phyloP scores from a whole-genome alignment of 2,888 invertebrate genomes.

The Taenaris catops region DNA sequence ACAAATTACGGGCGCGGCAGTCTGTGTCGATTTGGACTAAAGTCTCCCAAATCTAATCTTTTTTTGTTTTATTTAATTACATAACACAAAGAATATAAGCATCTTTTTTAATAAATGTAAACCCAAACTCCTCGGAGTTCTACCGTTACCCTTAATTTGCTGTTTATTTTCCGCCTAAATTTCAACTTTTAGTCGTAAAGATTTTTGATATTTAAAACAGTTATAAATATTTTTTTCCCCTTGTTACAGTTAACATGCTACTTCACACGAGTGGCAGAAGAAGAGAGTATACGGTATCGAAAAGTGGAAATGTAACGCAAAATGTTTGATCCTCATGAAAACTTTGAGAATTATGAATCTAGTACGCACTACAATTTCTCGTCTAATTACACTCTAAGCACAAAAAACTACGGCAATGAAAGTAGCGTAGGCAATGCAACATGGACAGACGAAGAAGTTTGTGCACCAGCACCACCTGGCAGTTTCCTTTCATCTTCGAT shows the following conservation, averaged over 20 bases:
- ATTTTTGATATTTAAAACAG: too few species aligned
- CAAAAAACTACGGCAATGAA: constrained; percentile 27
- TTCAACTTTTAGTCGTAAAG: too few species aligned
- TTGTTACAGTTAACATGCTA: constrained; percentile 20
- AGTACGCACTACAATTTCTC: constrained; percentile 29
- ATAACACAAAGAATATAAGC: too few species aligned
- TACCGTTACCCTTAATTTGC: too few species aligned
- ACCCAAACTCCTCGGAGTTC: too few species aligned
- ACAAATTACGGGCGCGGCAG: too few species aligned
- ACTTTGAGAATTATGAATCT: constrained; percentile 34
- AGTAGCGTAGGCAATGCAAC: constrained; percentile 31
- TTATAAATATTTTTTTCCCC: constrained; percentile 1
- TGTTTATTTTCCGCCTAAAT: too few species aligned
- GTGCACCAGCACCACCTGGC: constrained; percentile 35
- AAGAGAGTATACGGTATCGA: not conserved
- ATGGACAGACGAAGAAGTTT: constrained; percentile 41
- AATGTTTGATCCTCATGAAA: constrained; percentile 44
- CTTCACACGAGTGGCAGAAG: not conserved
- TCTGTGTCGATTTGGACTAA: too few species aligned
- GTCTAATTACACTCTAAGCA: constrained; percentile 24
- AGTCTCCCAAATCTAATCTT: too few species aligned
- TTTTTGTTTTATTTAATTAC: too few species aligned
- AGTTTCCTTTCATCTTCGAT: constrained; percentile 61
- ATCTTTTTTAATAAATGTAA: too few species aligned
- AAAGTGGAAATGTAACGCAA: constrained; percentile 29